Percentiles rank a stretch among this genome's conserved stretches.
These are phyloP conservation scores for Lipophrys pholis DNA, from an alignment of 2,113 vertebrate genomes.

Conservation along the genomic window DNA sequence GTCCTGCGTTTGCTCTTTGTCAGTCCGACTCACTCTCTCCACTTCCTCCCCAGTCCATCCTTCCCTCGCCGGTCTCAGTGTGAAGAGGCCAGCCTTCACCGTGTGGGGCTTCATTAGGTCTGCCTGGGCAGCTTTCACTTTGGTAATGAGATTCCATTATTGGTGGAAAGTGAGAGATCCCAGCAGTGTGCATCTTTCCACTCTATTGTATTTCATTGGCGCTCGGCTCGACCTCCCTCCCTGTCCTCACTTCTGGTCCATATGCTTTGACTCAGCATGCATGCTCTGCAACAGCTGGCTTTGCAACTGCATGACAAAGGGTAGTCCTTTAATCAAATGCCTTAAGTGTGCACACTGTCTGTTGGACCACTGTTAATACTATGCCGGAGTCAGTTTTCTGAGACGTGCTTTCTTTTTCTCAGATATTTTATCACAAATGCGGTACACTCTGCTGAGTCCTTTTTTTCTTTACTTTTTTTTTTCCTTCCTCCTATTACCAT, in stretches of 20 bases:
- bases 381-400: constrained; percentile 7
- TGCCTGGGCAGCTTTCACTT: constrained; percentile 70
- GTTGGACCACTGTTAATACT: not conserved
- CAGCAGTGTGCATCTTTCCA: constrained; percentile 47
- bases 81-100: constrained; percentile 51
- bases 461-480: not conserved
- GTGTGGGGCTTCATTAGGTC: constrained; percentile 79
- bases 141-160: constrained; percentile 78
- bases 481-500: not conserved
- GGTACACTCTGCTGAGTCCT: not conserved
- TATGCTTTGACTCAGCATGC: constrained; percentile 55
- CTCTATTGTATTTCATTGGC: constrained; percentile 20
- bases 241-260: constrained; percentile 18
- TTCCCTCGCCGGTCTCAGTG: constrained; percentile 22
- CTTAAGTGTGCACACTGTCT: constrained; percentile 1
- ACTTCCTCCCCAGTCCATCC: not conserved
- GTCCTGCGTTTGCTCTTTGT: constrained; percentile 38
- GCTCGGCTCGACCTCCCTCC: constrained; percentile 16
- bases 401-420: not conserved
- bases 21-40: constrained; percentile 32
- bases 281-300: constrained; percentile 45
- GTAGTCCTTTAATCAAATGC: constrained; percentile 39
- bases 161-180: constrained; percentile 70
- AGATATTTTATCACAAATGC: constrained; percentile 16
- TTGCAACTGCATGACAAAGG: constrained; percentile 33